Base-by-base conservation (phyloP, 2,113 vertebrate species). In the Saguinus imperator region DNA sequence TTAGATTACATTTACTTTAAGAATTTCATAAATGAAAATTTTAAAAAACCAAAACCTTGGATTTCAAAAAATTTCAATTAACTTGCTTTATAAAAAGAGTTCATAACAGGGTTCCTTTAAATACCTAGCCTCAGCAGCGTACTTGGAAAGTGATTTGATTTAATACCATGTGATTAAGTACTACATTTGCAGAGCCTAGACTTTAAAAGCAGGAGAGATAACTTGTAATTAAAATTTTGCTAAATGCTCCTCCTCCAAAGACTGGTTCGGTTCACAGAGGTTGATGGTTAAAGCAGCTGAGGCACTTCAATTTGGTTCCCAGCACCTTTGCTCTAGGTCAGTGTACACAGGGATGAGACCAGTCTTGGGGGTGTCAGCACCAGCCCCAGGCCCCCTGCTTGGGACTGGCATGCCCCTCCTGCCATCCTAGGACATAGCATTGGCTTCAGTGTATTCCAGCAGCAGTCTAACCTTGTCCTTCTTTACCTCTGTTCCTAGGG, bases 131-230 rank as follows among this genome's bases (percentile, higher is more conserved):
- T 89, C 6, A 27, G 75, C 82, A 29, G 89, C 52, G 29, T 45
- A 55, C 94, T 89, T 96, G 92, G 84, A 93, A 90, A 73, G 64
- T 87, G 52, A 92, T 92, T 89, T 82, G 87, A 89, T 91, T 96
- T 97, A 92, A 75, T 64, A 75, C 85, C 79, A n/a, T 91, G 37
- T 93, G 93, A 96, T 96, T 96, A 96, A 95, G 87, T 13, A 21
- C 48, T 95, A 8, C 1, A 0, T 94, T 86, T 91, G 52, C 73
- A 55, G 75, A 97, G 37, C 83, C 86, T 40, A 27, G 43, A 88
- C 88, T 95, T 96, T 94, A 83, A 91, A 86, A 91, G 48, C 86
- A 87, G 64, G 86, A 32, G 86, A 85, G 55, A 52, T n/a, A 29
- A 83, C 79, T 87, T 89, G 48, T 96, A 82, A 93, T 97, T 96